Percentiles rank a stretch among this genome's conserved stretches.
phyloP scores from a whole-genome alignment of 2,888 invertebrate species.

The Pterobdella sp. region DNA sequence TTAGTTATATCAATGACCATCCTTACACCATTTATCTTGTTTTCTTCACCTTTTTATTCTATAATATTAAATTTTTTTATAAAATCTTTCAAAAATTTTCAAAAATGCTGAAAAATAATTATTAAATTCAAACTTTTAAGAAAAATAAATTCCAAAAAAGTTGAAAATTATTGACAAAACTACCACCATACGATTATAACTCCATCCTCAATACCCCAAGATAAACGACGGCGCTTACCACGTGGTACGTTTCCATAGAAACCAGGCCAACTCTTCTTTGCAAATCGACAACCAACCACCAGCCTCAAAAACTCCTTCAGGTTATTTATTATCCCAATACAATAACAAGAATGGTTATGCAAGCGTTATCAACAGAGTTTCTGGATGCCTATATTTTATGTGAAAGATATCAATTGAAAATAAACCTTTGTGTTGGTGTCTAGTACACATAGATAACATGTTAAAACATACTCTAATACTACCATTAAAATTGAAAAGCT shows the following conservation, averaged over 20 bases:
- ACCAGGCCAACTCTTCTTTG: conserved; percentile 78
- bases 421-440: too few relatives aligned
- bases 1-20: background rate
- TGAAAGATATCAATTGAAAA: too few relatives aligned
- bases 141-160: too few relatives aligned
- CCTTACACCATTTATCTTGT: background rate
- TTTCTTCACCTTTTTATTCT: background rate
- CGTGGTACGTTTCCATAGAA: conserved; percentile 77
- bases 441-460: too few relatives aligned
- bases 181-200: background rate
- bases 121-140: too few relatives aligned
- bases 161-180: too few relatives aligned
- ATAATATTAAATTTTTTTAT: background rate
- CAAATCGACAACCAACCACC: conserved; percentile 78
- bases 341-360: too few relatives aligned
- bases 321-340: conserved; percentile 57
- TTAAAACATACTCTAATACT: too few relatives aligned
- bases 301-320: conserved; percentile 70
- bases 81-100: background rate
- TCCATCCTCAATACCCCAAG: conserved; percentile 45
- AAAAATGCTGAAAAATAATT: too few relatives aligned
- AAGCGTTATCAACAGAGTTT: too few relatives aligned
- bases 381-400: too few relatives aligned
- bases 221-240: conserved; percentile 90
- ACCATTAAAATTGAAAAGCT: too few relatives aligned